Evolutionary conservation across 2,797 vertebrate genomes (phyloP).

Genomic region (Sternotherus odoratus): DNA sequence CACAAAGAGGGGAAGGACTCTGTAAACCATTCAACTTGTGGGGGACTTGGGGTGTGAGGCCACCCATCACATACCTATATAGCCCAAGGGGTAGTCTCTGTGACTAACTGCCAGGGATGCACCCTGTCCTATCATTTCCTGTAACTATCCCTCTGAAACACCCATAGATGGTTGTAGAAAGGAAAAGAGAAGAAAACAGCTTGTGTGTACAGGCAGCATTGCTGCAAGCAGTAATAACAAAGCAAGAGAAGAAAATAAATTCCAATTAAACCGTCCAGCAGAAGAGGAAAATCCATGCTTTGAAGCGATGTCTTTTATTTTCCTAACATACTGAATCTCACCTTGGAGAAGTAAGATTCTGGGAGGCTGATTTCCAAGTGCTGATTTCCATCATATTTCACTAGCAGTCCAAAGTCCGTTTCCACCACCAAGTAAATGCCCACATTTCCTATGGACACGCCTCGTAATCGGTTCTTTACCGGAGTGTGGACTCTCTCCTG

Average conservation of each 20-base stretch:
- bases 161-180: not conserved
- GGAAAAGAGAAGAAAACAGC: not conserved
- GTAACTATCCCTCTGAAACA: not conserved
- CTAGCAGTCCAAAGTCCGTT: slow-evolving; percentile 88
- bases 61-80: not conserved
- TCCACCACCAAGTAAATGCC: slow-evolving; percentile 87
- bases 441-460: slow-evolving; percentile 82
- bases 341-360: slow-evolving; percentile 90
- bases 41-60: no score
- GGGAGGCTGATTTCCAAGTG: slow-evolving; percentile 89
- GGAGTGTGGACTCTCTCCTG: slow-evolving; percentile 81
- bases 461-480: slow-evolving; percentile 64
- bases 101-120: not conserved
- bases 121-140: not conserved
- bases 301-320: not conserved
- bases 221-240: not conserved
- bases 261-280: not conserved
- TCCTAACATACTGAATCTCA: slow-evolving; percentile 62
- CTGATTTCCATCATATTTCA: slow-evolving; percentile 91
- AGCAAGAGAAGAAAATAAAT: slow-evolving; percentile 1
- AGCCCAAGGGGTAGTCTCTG: not conserved
- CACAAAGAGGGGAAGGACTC: not conserved
- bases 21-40: not conserved
- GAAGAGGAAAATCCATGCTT: not conserved
- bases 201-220: not conserved